Conservation (phyloP, 37 sponge, comb jelly and placozoan genomes). For the Aplysina aerophoba region DNA sequence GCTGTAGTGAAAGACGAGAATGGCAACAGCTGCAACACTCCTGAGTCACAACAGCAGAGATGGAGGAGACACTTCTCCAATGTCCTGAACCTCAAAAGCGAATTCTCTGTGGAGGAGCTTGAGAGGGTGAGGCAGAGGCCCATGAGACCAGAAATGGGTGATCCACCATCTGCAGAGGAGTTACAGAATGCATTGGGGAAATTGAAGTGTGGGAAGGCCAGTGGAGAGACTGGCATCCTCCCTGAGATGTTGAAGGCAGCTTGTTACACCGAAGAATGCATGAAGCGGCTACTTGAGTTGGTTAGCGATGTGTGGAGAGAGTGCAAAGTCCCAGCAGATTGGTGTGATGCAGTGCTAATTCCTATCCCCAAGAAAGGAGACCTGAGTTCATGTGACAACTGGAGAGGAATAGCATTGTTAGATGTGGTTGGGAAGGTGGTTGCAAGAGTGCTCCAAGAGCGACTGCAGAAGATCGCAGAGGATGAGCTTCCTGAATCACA, state of each 20-base stretch:
- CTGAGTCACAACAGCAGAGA: slow-evolving; percentile 33
- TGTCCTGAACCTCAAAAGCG: slow-evolving; percentile 30
- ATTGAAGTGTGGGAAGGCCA: slow-evolving; percentile 17
- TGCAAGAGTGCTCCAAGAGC: neutral
- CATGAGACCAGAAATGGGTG: neutral
- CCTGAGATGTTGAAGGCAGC: slow-evolving; percentile 17
- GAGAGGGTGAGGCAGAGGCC: slow-evolving; percentile 1
- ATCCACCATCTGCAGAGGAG: slow-evolving; percentile 11
- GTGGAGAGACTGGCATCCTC: slow-evolving; percentile 8
- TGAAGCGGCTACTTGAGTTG: slow-evolving; percentile 8
- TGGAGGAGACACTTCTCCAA: slow-evolving; percentile 30
- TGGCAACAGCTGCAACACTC: slow-evolving; percentile 22
- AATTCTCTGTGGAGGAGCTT: slow-evolving; percentile 13
- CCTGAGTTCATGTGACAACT: slow-evolving; percentile 27
- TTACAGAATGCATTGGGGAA: neutral
- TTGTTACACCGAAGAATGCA: neutral
- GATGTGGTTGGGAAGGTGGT: slow-evolving; percentile 21
- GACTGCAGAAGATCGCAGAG: slow-evolving; percentile 29
- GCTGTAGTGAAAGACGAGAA: slow-evolving; percentile 21
- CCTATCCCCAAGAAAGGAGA: slow-evolving; percentile 27
- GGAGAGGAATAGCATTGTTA: slow-evolving; percentile 12
- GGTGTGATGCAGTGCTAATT: slow-evolving; percentile 3
- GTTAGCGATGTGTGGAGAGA: slow-evolving; percentile 13
- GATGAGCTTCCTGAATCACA: slow-evolving; percentile 14
- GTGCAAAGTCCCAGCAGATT: slow-evolving; percentile 30